Conservation (phyloP, 2,113 vertebrate species). For the Hystrix brachyura region DNA sequence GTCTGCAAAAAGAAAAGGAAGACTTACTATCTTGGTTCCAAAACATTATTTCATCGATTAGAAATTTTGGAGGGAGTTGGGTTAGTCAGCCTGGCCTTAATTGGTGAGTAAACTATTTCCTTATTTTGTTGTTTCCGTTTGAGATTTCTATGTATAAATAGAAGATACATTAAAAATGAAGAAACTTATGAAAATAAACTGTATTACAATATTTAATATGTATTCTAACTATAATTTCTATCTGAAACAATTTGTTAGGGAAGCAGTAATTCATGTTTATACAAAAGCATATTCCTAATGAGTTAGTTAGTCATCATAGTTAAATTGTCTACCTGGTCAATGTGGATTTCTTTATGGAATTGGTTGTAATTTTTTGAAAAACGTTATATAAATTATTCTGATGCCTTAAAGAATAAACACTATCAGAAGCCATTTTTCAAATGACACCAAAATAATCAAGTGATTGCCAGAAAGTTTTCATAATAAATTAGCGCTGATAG, state of each 20-base stretch:
- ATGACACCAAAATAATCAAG: background rate
- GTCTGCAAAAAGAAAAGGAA: conserved; percentile 92
- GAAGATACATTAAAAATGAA: background rate
- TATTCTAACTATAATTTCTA: conserved; percentile 2
- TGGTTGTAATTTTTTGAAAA: conserved; percentile 16
- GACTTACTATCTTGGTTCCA: conserved; percentile 90
- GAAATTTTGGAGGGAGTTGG: conserved; percentile 93
- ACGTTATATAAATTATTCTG: background rate
- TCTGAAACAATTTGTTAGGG: conserved; percentile 24
- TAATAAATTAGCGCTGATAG: background rate
- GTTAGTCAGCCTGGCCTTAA: conserved; percentile 90
- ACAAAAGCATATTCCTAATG: background rate
- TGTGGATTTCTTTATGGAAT: background rate
- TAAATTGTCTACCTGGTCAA: background rate
- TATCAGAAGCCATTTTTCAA: conserved; percentile 42
- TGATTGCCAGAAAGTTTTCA: background rate
- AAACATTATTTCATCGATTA: conserved; percentile 91
- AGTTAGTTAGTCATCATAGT: background rate
- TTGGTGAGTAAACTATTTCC: conserved; percentile 88
- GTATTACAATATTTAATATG: background rate
- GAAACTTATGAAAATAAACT: conserved; percentile 21
- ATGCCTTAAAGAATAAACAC: background rate
- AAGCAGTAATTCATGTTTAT: background rate
- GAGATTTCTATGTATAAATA: conserved; percentile 2
- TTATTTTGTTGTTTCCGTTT: background rate